Evolutionary conservation across 2,113 vertebrate species (phyloP).

Genomic region (Nerophis ophidion): DNA sequence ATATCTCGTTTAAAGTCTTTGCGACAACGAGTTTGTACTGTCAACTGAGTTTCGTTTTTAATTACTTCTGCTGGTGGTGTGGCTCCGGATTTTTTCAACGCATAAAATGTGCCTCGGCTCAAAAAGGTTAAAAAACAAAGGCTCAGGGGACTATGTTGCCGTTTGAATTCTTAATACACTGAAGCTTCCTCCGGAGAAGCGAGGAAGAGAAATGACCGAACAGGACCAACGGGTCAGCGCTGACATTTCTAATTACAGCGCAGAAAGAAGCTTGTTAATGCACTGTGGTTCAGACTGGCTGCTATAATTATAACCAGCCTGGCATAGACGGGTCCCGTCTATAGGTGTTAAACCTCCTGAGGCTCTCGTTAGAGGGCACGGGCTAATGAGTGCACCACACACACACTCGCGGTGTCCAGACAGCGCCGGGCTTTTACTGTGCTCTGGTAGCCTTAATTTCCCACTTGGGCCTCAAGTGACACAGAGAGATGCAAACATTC

Average conservation of each 20-base stretch:
- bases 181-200: conserved; percentile 34
- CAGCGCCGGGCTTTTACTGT: conserved; percentile 51
- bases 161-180: conserved; percentile 39
- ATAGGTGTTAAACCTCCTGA: conserved; percentile 60
- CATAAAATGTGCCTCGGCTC: no score
- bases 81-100: no score
- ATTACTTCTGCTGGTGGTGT: no score
- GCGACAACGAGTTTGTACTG: no score
- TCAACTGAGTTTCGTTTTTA: no score
- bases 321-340: conserved; percentile 39
- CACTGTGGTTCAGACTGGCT: conserved; percentile 37
- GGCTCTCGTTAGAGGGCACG: conserved; percentile 60
- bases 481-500: conserved; percentile 24
- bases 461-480: conserved; percentile 56
- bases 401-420: conserved; percentile 29
- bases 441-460: conserved; percentile 56
- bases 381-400: conserved; percentile 57
- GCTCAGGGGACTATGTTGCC: conserved; percentile 31
- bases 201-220: conserved; percentile 26
- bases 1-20: no score
- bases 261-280: conserved; percentile 32
- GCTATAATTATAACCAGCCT: conserved; percentile 63
- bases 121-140: no score
- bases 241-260: conserved; percentile 64
- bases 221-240: conserved; percentile 41